Evolutionary conservation across 92 coral and sea anemone species (phyloP).

Genomic region (Porites evermanni): DNA sequence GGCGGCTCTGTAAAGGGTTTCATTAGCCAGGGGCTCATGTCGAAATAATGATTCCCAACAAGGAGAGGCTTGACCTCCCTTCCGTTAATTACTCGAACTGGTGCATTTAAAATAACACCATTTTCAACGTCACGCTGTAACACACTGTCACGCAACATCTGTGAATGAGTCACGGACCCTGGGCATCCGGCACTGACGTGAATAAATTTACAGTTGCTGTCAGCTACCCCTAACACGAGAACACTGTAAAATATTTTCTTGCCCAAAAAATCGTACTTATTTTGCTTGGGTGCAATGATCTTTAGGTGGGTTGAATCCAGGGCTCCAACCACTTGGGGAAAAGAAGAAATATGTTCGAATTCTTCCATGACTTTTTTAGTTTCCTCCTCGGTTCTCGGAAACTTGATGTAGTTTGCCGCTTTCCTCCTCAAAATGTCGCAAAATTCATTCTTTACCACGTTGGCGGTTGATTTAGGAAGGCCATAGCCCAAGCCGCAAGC

Average conservation of each 20-base stretch:
- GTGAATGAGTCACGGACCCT: constrained; percentile 51
- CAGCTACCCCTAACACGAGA: constrained; percentile 48
- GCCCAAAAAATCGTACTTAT: constrained; percentile 41
- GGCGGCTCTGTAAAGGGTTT: constrained; percentile 34
- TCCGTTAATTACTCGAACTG: constrained; percentile 40
- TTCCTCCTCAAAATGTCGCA: constrained; percentile 54
- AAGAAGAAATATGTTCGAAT: constrained; percentile 34
- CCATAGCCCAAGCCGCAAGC: constrained; percentile 56
- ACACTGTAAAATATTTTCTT: constrained; percentile 48
- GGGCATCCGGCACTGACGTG: constrained; percentile 68
- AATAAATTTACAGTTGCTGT: constrained; percentile 50
- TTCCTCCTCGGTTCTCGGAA: constrained; percentile 54
- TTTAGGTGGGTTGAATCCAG: constrained; percentile 51
- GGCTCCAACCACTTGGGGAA: constrained; percentile 73
- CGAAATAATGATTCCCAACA: constrained; percentile 35
- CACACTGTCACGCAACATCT: constrained; percentile 56
- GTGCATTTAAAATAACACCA: constrained; percentile 47
- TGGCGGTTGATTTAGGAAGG: constrained; percentile 57
- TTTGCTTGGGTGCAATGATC: constrained; percentile 50
- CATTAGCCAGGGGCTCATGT: constrained; percentile 53
- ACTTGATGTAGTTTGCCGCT: constrained; percentile 56
- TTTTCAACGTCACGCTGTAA: constrained; percentile 51
- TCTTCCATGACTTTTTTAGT: constrained; percentile 33
- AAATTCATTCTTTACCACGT: constrained; percentile 64
- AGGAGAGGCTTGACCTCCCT: constrained; percentile 45